phyloP scores from a whole-genome alignment of 1,140 invertebrate species.

The Dreissena rostriformis region DNA sequence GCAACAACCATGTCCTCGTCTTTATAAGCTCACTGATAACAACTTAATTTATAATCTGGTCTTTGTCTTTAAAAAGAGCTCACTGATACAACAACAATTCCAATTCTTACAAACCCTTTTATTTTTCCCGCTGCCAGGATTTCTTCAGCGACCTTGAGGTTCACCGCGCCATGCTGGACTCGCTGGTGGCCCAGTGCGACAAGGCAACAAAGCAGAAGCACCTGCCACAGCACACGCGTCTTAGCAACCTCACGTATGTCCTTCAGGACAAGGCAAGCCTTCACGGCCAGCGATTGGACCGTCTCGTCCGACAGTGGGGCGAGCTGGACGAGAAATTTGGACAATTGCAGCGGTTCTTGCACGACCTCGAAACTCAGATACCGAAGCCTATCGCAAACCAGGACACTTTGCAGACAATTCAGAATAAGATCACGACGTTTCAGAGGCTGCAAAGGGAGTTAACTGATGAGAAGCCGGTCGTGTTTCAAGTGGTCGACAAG shows the following conservation, averaged over 20 bases:
- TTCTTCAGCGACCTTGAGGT: conserved; percentile 79
- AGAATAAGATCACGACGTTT: conserved; percentile 70
- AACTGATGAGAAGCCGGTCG: conserved; percentile 71
- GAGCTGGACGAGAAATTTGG: conserved; percentile 72
- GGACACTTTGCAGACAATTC: conserved; percentile 69
- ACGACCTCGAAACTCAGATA: conserved; percentile 67
- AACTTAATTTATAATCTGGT: too few species aligned
- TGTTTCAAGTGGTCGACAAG: conserved; percentile 77
- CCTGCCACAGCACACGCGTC: conserved; percentile 68
- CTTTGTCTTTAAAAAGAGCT: too few species aligned
- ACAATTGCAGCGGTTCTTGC: conserved; percentile 64
- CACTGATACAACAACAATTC: too few species aligned
- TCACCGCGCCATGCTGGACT: conserved; percentile 76
- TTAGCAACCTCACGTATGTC: conserved; percentile 74
- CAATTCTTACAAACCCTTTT: conserved; percentile 1
- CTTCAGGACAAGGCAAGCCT: conserved; percentile 76
- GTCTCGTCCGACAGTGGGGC: conserved; percentile 73
- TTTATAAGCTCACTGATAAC: too few species aligned
- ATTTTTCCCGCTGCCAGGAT: conserved; percentile 67
- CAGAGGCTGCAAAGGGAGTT: conserved; percentile 72
- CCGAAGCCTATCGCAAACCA: conserved; percentile 69
- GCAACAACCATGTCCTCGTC: too few species aligned
- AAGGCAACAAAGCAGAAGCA: conserved; percentile 67
- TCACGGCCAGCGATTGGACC: conserved; percentile 76
- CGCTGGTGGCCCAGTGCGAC: conserved; percentile 74